phyloP scores from a whole-genome alignment of 2,888 invertebrate genomes.

The Drosophila parthenogenetica region DNA sequence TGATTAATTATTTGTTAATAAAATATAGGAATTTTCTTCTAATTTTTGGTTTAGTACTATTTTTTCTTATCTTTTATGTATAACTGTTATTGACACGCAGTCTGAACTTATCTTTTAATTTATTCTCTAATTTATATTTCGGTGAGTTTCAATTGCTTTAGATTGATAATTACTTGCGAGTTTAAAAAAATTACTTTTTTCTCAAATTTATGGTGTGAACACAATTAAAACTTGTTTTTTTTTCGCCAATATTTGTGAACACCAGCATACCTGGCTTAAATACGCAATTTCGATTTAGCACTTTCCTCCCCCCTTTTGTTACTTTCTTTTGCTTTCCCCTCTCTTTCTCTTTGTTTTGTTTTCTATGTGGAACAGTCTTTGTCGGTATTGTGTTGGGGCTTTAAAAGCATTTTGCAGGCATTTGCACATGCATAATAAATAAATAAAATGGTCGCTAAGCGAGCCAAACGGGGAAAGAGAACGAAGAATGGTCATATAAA shows the following conservation, averaged over 20 bases:
- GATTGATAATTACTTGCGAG: too few relatives aligned
- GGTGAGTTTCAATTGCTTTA: too few relatives aligned
- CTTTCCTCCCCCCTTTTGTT: background rate
- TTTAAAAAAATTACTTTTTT: too few relatives aligned
- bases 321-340: background rate
- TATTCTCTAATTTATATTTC: too few relatives aligned
- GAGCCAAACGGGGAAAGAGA: constrained; percentile 5
- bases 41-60: too few relatives aligned
- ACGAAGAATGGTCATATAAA: constrained; percentile 42
- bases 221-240: background rate
- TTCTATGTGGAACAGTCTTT: constrained; percentile 7
- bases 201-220: background rate
- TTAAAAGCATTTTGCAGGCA: constrained; percentile 61
- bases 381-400: constrained; percentile 35
- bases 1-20: too few relatives aligned
- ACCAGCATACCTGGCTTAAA: constrained; percentile 16
- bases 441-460: constrained; percentile 50
- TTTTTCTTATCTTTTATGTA: too few relatives aligned
- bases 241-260: background rate
- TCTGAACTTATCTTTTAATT: too few relatives aligned
- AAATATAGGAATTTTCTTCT: too few relatives aligned
- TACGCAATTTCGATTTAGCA: background rate
- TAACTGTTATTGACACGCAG: too few relatives aligned
- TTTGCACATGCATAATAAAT: constrained; percentile 75
- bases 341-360: background rate